A percentile compares a stretch with the other conserved stretches of the same genome.
Conservation (phyloP, 2,113 vertebrate genomes). For the Enhydra lutris region DNA sequence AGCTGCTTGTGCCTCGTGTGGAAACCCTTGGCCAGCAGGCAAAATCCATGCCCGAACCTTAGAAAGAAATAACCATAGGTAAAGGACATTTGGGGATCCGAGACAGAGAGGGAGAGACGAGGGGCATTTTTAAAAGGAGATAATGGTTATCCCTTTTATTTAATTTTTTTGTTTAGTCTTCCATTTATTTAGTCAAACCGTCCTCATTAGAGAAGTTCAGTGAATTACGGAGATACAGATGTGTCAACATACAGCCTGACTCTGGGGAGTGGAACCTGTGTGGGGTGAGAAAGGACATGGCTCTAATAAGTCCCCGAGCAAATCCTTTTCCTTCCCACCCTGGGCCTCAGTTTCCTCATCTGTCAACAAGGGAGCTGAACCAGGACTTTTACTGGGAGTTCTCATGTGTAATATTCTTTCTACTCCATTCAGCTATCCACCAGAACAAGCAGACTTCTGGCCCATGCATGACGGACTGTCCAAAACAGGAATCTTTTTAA, state of each 20-base stretch:
- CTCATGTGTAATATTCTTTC: not conserved
- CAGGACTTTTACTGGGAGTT: not conserved
- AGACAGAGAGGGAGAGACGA: not conserved
- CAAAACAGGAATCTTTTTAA: not conserved
- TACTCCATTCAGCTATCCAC: not conserved
- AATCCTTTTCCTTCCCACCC: not conserved
- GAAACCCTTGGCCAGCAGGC: not conserved
- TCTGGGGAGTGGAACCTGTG: not conserved
- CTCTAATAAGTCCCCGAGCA: not conserved
- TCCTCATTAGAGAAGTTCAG: not conserved
- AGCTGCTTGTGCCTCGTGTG: not conserved
- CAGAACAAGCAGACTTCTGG: not conserved
- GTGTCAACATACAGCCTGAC: not conserved
- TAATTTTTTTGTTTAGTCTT: not conserved
- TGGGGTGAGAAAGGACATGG: not conserved
- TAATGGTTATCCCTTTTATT: not conserved
- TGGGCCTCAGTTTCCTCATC: conserved; percentile 16
- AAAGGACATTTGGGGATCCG: not conserved
- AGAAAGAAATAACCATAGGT: not conserved
- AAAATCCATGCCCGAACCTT: not conserved
- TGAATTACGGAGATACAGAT: not conserved
- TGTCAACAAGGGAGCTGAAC: not conserved
- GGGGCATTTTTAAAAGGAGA: not conserved
- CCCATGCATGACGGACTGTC: not conserved
- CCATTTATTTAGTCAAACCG: not conserved